Conservation (phyloP, 2,888 invertebrate species). For the Pristionchus entomophagus region DNA sequence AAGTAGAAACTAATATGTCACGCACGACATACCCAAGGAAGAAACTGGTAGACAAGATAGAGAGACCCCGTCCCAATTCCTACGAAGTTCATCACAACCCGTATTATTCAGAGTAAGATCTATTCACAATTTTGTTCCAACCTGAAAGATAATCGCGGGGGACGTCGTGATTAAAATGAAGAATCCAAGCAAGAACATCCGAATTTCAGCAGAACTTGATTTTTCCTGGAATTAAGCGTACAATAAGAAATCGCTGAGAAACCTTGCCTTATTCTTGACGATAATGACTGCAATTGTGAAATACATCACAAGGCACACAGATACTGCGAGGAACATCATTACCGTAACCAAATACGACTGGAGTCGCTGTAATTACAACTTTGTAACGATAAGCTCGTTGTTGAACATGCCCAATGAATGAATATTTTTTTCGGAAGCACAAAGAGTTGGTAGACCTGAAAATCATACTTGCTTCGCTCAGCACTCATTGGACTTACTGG, state of each 20-base stretch:
- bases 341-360: not conserved
- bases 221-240: not conserved
- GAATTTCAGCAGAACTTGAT: not conserved
- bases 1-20: too few species aligned
- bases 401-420: not conserved
- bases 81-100: too few species aligned
- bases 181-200: constrained; percentile 7
- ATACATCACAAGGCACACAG: not conserved
- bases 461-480: too few species aligned
- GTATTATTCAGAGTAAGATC: not conserved
- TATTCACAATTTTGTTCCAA: not conserved
- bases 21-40: not conserved
- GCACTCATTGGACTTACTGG: not conserved
- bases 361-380: not conserved
- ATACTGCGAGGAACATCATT: not conserved
- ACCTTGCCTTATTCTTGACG: not conserved
- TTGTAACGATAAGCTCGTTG: not conserved
- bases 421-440: not conserved
- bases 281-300: not conserved
- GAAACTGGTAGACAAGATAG: not conserved
- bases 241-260: too few species aligned
- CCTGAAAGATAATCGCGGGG: not conserved
- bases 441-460: not conserved
- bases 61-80: too few species aligned
- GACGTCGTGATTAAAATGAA: not conserved